Percentiles rank a stretch among this genome's conserved stretches.
Evolutionary conservation across 2,888 invertebrate species (phyloP).

Genomic region (Drosophila phalerata): DNA sequence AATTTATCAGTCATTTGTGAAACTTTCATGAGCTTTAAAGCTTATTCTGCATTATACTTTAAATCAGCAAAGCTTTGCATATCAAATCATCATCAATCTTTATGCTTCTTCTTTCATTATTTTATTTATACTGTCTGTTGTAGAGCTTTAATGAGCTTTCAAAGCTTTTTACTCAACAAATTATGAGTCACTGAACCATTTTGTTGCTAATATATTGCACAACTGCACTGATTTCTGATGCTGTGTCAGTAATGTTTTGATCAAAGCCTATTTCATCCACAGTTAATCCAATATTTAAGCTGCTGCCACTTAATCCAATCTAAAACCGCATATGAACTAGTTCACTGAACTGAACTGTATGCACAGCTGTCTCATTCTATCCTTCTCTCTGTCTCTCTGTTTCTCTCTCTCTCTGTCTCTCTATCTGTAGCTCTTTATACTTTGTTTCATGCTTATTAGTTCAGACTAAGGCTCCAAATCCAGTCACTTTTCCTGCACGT

Average conservation of each 20-base stretch:
- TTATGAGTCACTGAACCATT: not conserved
- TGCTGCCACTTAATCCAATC: conserved; percentile 19
- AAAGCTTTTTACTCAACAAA: not conserved
- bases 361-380: not conserved
- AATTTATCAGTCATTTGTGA: too few relatives aligned
- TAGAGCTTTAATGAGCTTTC: not conserved
- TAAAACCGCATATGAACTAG: conserved; percentile 40
- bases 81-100: too few relatives aligned
- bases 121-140: too few relatives aligned
- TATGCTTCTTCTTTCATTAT: too few relatives aligned
- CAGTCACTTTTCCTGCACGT: conserved; percentile 35
- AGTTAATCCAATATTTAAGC: conserved; percentile 13
- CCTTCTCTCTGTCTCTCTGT: not conserved
- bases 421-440: conserved; percentile 3
- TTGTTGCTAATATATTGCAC: too few relatives aligned
- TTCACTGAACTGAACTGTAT: conserved; percentile 40
- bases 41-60: too few relatives aligned
- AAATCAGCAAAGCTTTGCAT: not conserved
- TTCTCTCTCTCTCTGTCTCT: not conserved
- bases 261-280: not conserved
- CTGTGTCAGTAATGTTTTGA: not conserved
- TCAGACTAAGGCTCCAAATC: conserved; percentile 44
- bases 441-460: conserved; percentile 52
- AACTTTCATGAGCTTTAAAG: too few relatives aligned
- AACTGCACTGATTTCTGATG: not conserved